Evolutionary conservation across 1,140 invertebrate genomes (phyloP), one percentile per base, ranked within the genome.

Genomic region (Marisa cornuarietis): DNA sequence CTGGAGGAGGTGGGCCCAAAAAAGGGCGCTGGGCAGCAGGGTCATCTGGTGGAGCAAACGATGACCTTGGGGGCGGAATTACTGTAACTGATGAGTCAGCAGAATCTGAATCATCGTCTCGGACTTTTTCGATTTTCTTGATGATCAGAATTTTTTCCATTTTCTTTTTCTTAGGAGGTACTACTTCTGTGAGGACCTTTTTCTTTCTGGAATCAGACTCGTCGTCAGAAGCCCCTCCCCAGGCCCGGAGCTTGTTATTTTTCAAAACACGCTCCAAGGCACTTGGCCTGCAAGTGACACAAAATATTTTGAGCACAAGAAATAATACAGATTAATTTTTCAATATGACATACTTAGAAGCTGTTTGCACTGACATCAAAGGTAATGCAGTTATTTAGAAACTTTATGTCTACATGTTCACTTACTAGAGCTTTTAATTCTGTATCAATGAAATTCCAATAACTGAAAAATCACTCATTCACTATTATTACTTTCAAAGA

Each of bases 31-130:
- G 22, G 42, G 62, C 65, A 63, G 63, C 63, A 26, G 76, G 76
- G 63, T 77, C 76, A 51, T 77, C 76, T 2, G 76, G 76, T 18
- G 76, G 76, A 51, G 76, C 76, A 65, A 77, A 77, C n/a, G 76
- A 77, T 13, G 76, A 77, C 22, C 65, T 31, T 22, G 76, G 76
- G 9, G 76, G 76, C 6, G 76, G 76, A 65, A 77, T 76, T 49
- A 77, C 66, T 63, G 76, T 77, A 63, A 68, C 20, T 20, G 76
- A 54, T 63, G 76, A 77, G 65, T 77, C 76, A 7, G 61, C 76
- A 20, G 76, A 77, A 51, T 77, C 74, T 49, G 74, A 66, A n/a
- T 52, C 31, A 65, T 63, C 20, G 49, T 62, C 58, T 66, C 62
- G 2, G 5, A 18, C 24, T 77, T 65, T 49, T 66, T 65, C 22